Conservation (phyloP, 2,888 invertebrate species). For the Drosophila aldrichi region DNA sequence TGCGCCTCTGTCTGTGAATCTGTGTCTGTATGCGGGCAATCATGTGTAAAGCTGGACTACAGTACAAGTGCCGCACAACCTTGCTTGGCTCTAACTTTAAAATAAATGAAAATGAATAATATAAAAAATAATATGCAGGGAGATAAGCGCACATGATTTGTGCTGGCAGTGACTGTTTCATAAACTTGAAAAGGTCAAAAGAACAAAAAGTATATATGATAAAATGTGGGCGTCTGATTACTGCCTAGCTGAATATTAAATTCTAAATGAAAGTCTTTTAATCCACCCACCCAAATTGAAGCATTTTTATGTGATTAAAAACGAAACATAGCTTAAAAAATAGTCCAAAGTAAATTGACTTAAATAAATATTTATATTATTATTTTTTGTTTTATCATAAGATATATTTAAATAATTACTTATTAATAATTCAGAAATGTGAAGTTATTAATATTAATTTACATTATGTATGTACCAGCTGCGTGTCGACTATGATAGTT, state of each 20-base stretch:
- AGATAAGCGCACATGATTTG: constrained; percentile 25
- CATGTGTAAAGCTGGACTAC: constrained; percentile 37
- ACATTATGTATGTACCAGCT: background rate
- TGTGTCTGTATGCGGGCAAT: constrained; percentile 32
- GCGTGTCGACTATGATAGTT: background rate
- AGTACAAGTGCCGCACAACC: constrained; percentile 1
- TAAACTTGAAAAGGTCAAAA: constrained; percentile 15
- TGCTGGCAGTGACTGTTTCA: constrained; percentile 1
- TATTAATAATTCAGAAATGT: background rate
- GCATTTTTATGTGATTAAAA: constrained; percentile 4
- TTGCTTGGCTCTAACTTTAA: constrained; percentile 32
- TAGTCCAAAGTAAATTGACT: background rate
- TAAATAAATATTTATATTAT: background rate
- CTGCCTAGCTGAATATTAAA: background rate
- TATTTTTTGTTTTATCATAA: background rate
- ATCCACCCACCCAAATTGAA: background rate
- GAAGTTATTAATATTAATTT: background rate
- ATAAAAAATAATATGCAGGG: constrained; percentile 22
- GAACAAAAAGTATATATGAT: constrained; percentile 10
- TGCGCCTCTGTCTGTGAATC: background rate
- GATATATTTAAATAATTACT: too few relatives aligned
- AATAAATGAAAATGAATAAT: constrained; percentile 37
- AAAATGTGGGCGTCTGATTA: constrained; percentile 7
- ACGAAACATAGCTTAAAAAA: background rate
- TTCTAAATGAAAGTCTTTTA: background rate